Evolutionary conservation across 2,113 vertebrate species (phyloP).

Genomic region (Falcunculus frontatus): DNA sequence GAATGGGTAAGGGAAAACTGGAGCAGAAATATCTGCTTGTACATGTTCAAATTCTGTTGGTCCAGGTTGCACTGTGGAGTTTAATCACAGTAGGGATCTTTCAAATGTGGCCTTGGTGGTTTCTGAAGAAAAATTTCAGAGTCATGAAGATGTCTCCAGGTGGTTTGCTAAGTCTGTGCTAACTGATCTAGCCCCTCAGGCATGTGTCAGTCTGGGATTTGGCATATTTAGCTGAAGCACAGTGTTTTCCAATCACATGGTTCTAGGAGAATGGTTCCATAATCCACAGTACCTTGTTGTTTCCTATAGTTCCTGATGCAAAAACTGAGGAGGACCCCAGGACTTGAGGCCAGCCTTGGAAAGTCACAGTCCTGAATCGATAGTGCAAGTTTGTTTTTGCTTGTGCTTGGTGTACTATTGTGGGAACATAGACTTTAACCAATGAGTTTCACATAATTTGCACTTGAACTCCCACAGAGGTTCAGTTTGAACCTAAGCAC

Average conservation of each 20-base stretch:
- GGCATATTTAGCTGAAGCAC: not conserved
- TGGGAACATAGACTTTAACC: not conserved
- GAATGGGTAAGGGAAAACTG: not conserved
- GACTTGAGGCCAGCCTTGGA: not conserved
- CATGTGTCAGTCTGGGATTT: not conserved
- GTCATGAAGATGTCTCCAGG: not conserved
- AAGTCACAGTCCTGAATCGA: not conserved
- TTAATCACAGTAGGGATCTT: not conserved
- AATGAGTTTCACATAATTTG: not conserved
- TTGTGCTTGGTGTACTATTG: not conserved
- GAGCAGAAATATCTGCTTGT: not conserved
- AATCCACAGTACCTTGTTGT: not conserved
- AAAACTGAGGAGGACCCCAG: not conserved
- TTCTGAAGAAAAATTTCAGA: not conserved
- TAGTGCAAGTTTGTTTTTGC: not conserved
- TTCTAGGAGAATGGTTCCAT: not conserved
- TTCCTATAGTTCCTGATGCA: not conserved
- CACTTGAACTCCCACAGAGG: not conserved
- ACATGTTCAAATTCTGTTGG: not conserved
- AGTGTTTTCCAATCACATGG: not conserved
- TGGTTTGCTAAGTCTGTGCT: not conserved
- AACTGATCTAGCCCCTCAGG: not conserved
- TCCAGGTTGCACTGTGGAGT: not conserved
- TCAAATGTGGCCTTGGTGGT: not conserved
- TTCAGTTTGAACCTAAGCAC: not conserved